phyloP scores from a whole-genome alignment of 2,113 vertebrate species.

The Platichthys flesus region DNA sequence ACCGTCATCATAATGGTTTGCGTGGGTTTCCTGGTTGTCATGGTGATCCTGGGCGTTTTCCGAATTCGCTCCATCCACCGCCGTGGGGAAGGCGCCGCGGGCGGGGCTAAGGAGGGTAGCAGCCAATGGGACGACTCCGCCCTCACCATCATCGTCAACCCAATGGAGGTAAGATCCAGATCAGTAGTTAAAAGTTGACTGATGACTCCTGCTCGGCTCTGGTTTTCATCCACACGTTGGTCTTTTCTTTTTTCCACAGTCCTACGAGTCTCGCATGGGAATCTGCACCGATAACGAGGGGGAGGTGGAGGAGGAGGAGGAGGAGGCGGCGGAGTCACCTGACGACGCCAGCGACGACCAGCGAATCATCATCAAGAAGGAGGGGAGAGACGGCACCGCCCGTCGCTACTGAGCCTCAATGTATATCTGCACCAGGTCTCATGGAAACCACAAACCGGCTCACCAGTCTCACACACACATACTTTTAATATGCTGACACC shows the following conservation, averaged over 20 bases:
- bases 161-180: slow-evolving; percentile 92
- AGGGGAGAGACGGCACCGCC: slow-evolving; percentile 78
- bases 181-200: too few species aligned
- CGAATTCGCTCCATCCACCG: slow-evolving; percentile 95
- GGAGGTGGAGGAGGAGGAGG: slow-evolving; percentile 86
- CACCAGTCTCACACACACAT: slow-evolving; percentile 70
- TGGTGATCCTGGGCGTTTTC: slow-evolving; percentile 95
- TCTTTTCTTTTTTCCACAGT: slow-evolving; percentile 57
- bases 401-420: slow-evolving; percentile 85
- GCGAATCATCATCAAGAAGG: slow-evolving; percentile 88
- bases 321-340: slow-evolving; percentile 90
- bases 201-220: neutral
- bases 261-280: slow-evolving; percentile 83
- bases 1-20: slow-evolving; percentile 98
- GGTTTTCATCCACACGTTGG: neutral
- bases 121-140: slow-evolving; percentile 97
- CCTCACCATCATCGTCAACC: slow-evolving; percentile 98
- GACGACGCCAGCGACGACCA: slow-evolving; percentile 85
- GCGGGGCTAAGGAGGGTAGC: slow-evolving; percentile 85
- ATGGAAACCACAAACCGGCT: slow-evolving; percentile 71
- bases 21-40: slow-evolving; percentile 96
- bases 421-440: slow-evolving; percentile 64
- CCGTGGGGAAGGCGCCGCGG: slow-evolving; percentile 76
- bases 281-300: slow-evolving; percentile 79
- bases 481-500: slow-evolving; percentile 78